phyloP scores from a whole-genome alignment of 2,797 vertebrate species.

The Semaprochilodus insignis region DNA sequence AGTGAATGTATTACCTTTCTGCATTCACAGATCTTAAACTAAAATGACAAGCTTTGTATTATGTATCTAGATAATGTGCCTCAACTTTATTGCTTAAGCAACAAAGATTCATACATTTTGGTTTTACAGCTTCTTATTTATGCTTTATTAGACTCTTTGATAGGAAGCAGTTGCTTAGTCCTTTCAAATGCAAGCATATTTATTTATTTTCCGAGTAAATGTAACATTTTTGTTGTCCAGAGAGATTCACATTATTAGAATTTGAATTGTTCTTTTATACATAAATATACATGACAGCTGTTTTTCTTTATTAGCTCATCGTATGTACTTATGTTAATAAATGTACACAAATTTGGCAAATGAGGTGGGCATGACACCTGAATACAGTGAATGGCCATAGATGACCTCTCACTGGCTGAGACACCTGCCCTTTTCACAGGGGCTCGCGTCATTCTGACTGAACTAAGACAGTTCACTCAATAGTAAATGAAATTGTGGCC shows the following conservation, averaged over 20 bases:
- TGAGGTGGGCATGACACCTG: background rate
- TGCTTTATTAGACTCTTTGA: slow-evolving; percentile 25
- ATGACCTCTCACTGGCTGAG: background rate
- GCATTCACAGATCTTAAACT: background rate
- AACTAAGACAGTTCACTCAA: background rate
- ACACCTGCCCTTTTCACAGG: background rate
- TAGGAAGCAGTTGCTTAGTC: background rate
- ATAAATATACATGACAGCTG: background rate
- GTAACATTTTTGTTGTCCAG: background rate
- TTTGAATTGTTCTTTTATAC: background rate
- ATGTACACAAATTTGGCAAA: background rate
- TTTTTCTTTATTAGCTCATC: background rate
- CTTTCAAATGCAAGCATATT: slow-evolving; percentile 21
- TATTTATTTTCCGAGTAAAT: slow-evolving; percentile 26
- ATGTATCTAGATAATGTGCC: slow-evolving; percentile 2
- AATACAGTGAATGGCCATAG: background rate
- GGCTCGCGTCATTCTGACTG: background rate
- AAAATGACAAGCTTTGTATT: background rate
- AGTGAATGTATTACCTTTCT: slow-evolving; percentile 33
- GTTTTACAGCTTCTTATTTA: slow-evolving; percentile 28
- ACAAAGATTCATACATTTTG: slow-evolving; percentile 5
- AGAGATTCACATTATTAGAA: background rate
- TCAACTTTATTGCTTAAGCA: background rate
- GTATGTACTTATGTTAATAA: background rate
- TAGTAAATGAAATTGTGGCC: background rate